phyloP scores from a whole-genome alignment of 2,113 vertebrate genomes.

The Plectropomus leopardus region DNA sequence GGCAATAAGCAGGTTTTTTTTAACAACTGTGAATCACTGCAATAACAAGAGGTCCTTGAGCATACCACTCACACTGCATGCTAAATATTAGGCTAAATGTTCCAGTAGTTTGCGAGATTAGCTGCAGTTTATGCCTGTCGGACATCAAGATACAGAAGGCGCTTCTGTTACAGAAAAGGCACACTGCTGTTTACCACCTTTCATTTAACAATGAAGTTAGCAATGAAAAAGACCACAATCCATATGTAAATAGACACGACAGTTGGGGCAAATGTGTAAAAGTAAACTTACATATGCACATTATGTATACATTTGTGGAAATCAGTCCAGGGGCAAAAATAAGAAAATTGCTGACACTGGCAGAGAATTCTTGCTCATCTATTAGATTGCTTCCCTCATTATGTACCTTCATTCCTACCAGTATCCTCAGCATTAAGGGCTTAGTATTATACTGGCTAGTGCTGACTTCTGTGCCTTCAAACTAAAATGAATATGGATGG shows the following conservation, averaged over 20 bases:
- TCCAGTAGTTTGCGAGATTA: too few relatives aligned
- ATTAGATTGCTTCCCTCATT: neutral
- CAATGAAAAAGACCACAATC: neutral
- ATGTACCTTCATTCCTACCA: neutral
- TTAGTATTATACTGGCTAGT: neutral
- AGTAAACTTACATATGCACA: too few relatives aligned
- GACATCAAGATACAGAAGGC: too few relatives aligned
- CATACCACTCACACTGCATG: too few relatives aligned
- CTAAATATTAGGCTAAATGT: too few relatives aligned
- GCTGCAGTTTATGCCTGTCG: too few relatives aligned
- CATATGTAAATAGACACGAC: neutral
- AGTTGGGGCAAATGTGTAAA: neutral
- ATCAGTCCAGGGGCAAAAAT: neutral
- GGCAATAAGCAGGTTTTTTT: too few relatives aligned
- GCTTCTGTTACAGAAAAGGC: neutral
- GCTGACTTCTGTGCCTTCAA: neutral
- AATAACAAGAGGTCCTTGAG: too few relatives aligned
- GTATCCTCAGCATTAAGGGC: neutral
- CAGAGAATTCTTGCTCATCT: neutral
- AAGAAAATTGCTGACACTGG: neutral
- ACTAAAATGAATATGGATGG: neutral
- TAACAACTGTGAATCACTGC: too few relatives aligned
- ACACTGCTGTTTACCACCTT: neutral
- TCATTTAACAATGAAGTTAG: neutral
- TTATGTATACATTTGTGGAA: too few relatives aligned